phyloP scores from a whole-genome alignment of 2,888 invertebrate genomes.

The Chrysina gloriosa region DNA sequence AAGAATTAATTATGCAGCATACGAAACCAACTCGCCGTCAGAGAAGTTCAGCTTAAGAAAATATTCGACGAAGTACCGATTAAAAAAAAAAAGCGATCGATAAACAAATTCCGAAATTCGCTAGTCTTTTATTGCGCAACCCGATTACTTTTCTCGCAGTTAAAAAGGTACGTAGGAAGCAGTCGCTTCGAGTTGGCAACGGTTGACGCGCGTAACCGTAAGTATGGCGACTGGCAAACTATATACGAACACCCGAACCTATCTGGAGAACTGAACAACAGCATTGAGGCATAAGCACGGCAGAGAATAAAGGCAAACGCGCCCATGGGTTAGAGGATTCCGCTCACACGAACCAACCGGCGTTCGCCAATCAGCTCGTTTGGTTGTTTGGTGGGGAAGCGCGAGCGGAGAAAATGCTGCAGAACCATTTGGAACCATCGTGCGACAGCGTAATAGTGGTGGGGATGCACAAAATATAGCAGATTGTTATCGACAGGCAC shows the following conservation, averaged over 20 bases:
- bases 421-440: slow-evolving; percentile 45
- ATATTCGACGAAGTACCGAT: not conserved
- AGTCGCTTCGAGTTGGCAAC: slow-evolving; percentile 28
- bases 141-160: slow-evolving; percentile 12
- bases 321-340: slow-evolving; percentile 42
- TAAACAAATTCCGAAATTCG: slow-evolving; percentile 9
- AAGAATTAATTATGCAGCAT: slow-evolving; percentile 19
- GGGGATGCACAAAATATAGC: slow-evolving; percentile 31
- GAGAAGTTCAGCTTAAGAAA: not conserved
- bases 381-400: slow-evolving; percentile 45
- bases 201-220: slow-evolving; percentile 3
- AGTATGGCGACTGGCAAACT: slow-evolving; percentile 31
- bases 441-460: slow-evolving; percentile 26
- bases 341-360: slow-evolving; percentile 43
- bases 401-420: slow-evolving; percentile 42
- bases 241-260: slow-evolving; percentile 30
- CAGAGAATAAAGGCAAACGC: slow-evolving; percentile 39
- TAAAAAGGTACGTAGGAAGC: not conserved
- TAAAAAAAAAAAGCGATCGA: slow-evolving; percentile 5
- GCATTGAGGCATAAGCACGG: slow-evolving; percentile 43
- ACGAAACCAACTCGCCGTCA: not conserved
- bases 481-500: slow-evolving; percentile 39
- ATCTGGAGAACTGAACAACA: slow-evolving; percentile 19
- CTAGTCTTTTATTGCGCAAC: slow-evolving; percentile 33
- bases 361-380: slow-evolving; percentile 41